Evolutionary conservation across 2,797 vertebrate genomes (phyloP).

Genomic region (Myripristis jacobus): DNA sequence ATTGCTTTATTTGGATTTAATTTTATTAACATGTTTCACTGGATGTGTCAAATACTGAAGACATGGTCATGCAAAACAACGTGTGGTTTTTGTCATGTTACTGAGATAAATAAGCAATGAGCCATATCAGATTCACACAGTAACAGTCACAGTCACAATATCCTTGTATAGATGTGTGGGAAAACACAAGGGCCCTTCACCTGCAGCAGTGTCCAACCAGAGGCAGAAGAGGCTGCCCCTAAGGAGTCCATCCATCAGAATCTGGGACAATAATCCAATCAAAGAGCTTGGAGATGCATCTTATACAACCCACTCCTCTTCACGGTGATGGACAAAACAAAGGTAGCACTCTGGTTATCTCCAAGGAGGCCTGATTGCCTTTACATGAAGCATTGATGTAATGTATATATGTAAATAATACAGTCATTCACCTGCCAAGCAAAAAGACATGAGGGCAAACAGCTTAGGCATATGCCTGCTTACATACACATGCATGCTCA

Average conservation of each 20-base stretch:
- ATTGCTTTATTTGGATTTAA: conserved; percentile 42
- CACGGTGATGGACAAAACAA: conserved; percentile 5
- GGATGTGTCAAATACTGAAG: not conserved
- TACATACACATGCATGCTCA: no score
- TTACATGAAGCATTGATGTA: conserved; percentile 15
- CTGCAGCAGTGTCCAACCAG: conserved; percentile 19
- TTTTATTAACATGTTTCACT: conserved; percentile 35
- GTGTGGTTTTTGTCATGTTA: conserved; percentile 20
- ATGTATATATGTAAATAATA: conserved; percentile 29
- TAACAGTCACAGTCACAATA: conserved; percentile 38
- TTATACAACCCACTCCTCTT: conserved; percentile 14
- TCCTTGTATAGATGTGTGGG: conserved; percentile 26
- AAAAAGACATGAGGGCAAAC: conserved; percentile 12
- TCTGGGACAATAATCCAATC: conserved; percentile 43
- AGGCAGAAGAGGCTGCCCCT: conserved; percentile 37
- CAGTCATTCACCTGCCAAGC: conserved; percentile 7
- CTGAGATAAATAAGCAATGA: conserved; percentile 22
- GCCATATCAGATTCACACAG: conserved; percentile 13
- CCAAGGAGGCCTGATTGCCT: conserved; percentile 30
- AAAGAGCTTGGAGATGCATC: conserved; percentile 34
- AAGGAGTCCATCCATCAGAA: conserved; percentile 40
- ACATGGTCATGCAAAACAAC: conserved; percentile 29
- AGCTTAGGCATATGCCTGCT: no score
- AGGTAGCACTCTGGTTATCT: not conserved
- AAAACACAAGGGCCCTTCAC: conserved; percentile 51